Base-by-base conservation (phyloP, 2,113 vertebrate genomes). In the Calyptomena viridis region DNA sequence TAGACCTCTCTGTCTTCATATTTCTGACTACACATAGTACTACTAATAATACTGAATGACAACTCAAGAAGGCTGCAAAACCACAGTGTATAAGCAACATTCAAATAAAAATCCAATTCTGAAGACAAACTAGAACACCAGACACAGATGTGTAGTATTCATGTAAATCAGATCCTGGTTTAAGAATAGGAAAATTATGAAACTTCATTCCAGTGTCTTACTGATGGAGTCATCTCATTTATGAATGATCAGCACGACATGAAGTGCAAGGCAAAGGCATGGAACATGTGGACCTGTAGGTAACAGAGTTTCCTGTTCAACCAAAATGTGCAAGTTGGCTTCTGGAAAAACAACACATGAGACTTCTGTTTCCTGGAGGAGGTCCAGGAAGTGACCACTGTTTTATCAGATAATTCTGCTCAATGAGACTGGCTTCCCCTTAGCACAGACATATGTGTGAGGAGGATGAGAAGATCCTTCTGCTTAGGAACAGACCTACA, bases 221-320 rank as follows among this genome's bases (percentile, higher is more conserved):
- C 13, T 23, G 33, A 42, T 33, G 18, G 35, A 90, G 21, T 11
- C 27, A 37, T 59, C 12, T 68, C 49, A 74, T 4, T 74, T 77
- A 37, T 6, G 8, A 71, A 47, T 27, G 18, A 60, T 12, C 10
- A 74, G 16, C 5, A 23, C 31, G 42, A 71, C 3, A 5, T 7
- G 44, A 60, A 89, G n/a, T 30, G 31, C 7, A 69, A 56, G 40
- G 40, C 12, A 60, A 59, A 12, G 17, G 10, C 12, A 47, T 12
- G 25, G 35, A 37, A 63, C 13, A 19, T 33, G 3, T 42, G 22
- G 14, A 52, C 19, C 53, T 5, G 5, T 4, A 56, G 37, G 37
- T 35, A 30, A 47, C 6, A 62, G 40, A 52, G 4, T 37, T 55
- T 59, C 8, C 20, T 5, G 1, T 12, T 0, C 0, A 87, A 77